Base-by-base conservation (phyloP, 2,888 invertebrate genomes). In the Sericinus montela region DNA sequence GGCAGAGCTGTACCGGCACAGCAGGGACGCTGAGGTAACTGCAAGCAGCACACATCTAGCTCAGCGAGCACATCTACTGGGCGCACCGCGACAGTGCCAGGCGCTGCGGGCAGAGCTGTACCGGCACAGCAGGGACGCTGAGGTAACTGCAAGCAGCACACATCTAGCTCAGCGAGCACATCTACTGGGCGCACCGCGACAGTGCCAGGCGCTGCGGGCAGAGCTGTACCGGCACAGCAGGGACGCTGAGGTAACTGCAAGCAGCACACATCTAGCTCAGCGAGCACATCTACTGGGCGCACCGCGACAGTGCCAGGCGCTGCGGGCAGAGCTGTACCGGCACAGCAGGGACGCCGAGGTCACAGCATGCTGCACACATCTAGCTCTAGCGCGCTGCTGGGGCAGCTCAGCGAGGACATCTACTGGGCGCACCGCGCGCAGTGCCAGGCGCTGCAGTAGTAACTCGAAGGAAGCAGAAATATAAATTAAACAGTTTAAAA, bases 1-100 rank as follows among this genome's bases (percentile, higher is more conserved):
- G 52, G 78, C 78, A 23, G 67, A 64, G 35, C 63, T 80, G 9
- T 72, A 76, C 53, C 65, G 62, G 23, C 71, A 67, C 11, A 62
- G 64, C 61, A 69, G 67, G 54, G 75, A 75, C 39, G 65, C 67
- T 1, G 80, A 84, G 74, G 83, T 78, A 1, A 19, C 19, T 19
- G 2, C 19, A 19, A n/a, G n/a, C n/a, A n/a, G n/a, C n/a, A n/a
- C n/a, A n/a, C n/a, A n/a, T n/a, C n/a, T n/a, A 75, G 29, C 76
- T 85, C 40, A 70, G 75, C 60, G 84, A 89, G 63, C 70, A 72
- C 58, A 72, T 84, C 56, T 86, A 89, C 73, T 79, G 85, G 76
- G 73, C 75, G 1, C 81, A 72, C 36, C 72, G 80, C 35, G 56
- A 52, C 1, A 80, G 45, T 89, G 86, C 81, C 63, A 53, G 9